Evolutionary conservation across 2,888 invertebrate species (phyloP), one percentile per base, ranked within the genome.

Genomic region (Diaperis boleti): DNA sequence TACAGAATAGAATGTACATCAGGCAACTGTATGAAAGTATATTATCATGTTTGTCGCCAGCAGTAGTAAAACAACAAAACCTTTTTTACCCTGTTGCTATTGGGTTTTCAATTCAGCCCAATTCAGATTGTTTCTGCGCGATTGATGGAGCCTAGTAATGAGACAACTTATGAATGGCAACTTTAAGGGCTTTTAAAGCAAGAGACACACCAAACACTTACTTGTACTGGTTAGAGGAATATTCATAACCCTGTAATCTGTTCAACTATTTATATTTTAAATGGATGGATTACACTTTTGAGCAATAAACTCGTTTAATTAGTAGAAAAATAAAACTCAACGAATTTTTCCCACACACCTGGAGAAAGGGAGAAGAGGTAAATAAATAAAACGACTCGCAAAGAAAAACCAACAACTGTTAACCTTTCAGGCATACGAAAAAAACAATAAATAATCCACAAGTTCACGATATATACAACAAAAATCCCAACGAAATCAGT

Each of bases 261-360:
- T 72, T 75, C 74, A 69, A 72, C 71, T 70, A 71, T 73, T 74
- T 73, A 71, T 70, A 69, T 64, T 70, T 64, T 72, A 72, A 78
- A 78, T 81, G 80, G 80, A 81, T 80, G 80, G 81, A 81, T 79
- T 80, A 80, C 73, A 81, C 78, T 79, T 79, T 81, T 81, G 80
- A 80, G 80, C 80, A 78, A 78, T 67, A 71, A 75, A 72, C 71
- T 73, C 73, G 69, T 61, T 33, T 29, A 70, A 62, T 63, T 66
- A 63, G 65, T 62, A 64, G 59, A 67, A 70, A 68, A 67, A 64
- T 62, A 13, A 57, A 18, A 49, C 37, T 33, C n/a, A 49, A 39
- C 52, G 50, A 63, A 65, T 55, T 62, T 50, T 67, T 62, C 65
- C 54, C 62, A 63, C 68, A 64, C 66, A 65, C 37, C 59, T 6